These are phyloP conservation scores for Struthio camelus DNA, from an alignment of 2,113 vertebrate species.

Conservation along the genomic window DNA sequence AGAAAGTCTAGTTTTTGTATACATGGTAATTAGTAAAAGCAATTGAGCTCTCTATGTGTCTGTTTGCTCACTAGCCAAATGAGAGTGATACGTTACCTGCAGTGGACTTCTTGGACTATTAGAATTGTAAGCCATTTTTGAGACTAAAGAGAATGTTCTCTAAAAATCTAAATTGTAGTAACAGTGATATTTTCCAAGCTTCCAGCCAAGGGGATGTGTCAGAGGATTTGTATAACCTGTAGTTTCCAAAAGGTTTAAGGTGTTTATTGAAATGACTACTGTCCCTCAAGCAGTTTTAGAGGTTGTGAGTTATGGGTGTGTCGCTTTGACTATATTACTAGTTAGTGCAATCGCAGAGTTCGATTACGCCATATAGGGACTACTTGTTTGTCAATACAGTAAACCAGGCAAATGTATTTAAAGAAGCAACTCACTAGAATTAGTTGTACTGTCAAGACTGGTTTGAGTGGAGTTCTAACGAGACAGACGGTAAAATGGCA, in stretches of 20 bases:
- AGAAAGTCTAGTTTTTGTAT: background rate
- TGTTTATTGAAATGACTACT: background rate
- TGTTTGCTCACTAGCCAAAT: accelerated
- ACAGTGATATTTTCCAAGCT: background rate
- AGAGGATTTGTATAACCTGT: background rate
- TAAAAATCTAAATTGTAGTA: background rate
- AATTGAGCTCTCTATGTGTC: background rate
- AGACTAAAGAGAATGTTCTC: background rate
- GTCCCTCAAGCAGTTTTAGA: background rate
- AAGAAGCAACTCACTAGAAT: background rate
- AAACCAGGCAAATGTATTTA: background rate
- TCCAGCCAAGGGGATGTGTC: background rate
- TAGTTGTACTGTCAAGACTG: background rate
- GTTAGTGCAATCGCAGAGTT: background rate
- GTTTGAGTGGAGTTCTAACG: background rate
- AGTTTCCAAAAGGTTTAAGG: background rate
- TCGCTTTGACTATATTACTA: background rate
- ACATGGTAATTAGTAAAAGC: background rate
- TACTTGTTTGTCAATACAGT: background rate
- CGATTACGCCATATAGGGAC: background rate
- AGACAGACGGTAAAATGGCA: background rate
- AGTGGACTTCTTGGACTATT: background rate
- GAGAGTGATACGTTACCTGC: accelerated
- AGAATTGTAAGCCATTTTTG: background rate
- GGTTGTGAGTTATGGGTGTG: background rate